Evolutionary conservation across 2,113 vertebrate genomes (phyloP).

Genomic region (Corythoichthys intestinalis): DNA sequence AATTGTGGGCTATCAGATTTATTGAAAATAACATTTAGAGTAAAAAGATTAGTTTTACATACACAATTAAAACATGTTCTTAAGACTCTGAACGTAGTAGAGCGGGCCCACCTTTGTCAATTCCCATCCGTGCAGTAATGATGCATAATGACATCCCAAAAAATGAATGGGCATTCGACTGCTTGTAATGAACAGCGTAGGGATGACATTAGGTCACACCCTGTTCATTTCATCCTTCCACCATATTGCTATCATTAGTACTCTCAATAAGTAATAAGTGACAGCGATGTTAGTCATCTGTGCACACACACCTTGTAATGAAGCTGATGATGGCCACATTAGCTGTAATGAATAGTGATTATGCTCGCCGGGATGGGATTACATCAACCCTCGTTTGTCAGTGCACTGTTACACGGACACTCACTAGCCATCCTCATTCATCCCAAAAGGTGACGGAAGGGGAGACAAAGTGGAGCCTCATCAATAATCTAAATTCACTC

Average conservation of each 20-base stretch:
- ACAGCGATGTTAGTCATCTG: slow-evolving; percentile 36
- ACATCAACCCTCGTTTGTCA: slow-evolving; percentile 49
- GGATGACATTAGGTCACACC: slow-evolving; percentile 23
- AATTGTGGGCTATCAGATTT: too few species aligned
- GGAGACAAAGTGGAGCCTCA: slow-evolving; percentile 47
- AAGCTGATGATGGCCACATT: slow-evolving; percentile 54
- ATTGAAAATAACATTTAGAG: too few species aligned
- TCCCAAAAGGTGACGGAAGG: slow-evolving; percentile 24
- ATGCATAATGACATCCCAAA: background rate
- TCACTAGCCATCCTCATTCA: slow-evolving; percentile 30
- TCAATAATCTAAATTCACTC: slow-evolving; percentile 57
- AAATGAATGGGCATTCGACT: background rate
- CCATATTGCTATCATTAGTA: background rate
- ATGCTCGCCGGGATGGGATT: slow-evolving; percentile 40
- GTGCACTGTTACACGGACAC: slow-evolving; percentile 35
- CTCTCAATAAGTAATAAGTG: slow-evolving; percentile 37
- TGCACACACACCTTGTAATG: slow-evolving; percentile 36
- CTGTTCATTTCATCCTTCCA: slow-evolving; percentile 12
- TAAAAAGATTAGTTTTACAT: too few species aligned
- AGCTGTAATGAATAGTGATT: slow-evolving; percentile 51
- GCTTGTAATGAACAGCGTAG: slow-evolving; percentile 19
- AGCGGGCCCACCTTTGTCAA: background rate
- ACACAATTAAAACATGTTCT: too few species aligned
- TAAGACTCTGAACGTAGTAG: too few species aligned
- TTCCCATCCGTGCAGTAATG: background rate